A percentile compares a stretch with the other conserved stretches of the same genome.
Evolutionary conservation across 2,113 vertebrate genomes (phyloP).

Genomic region (Macrotis lagotis): DNA sequence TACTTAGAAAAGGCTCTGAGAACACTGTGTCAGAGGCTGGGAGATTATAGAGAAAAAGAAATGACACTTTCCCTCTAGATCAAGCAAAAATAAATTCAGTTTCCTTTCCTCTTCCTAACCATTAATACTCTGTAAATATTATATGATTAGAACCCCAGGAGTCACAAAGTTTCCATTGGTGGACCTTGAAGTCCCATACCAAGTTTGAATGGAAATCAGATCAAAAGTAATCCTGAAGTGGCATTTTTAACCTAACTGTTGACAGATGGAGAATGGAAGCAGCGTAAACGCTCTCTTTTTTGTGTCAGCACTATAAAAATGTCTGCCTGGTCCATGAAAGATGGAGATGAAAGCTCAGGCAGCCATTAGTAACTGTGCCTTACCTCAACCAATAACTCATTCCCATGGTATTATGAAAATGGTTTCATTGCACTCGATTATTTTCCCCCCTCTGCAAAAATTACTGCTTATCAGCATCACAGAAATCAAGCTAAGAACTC

Average conservation of each 20-base stretch:
- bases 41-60: slow-evolving; percentile 65
- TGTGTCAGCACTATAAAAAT: slow-evolving; percentile 86
- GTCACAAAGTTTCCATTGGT: slow-evolving; percentile 48
- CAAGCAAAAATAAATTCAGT: slow-evolving; percentile 64
- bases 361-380: slow-evolving; percentile 82
- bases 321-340: slow-evolving; percentile 84
- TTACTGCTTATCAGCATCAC: slow-evolving; percentile 83
- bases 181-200: slow-evolving; percentile 47
- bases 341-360: slow-evolving; percentile 82
- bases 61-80: slow-evolving; percentile 37
- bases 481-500: slow-evolving; percentile 83
- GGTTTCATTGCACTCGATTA: slow-evolving; percentile 84
- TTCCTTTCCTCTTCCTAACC: slow-evolving; percentile 57
- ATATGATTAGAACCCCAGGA: slow-evolving; percentile 58
- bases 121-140: slow-evolving; percentile 68
- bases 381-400: slow-evolving; percentile 83
- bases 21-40: slow-evolving; percentile 23
- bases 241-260: slow-evolving; percentile 83
- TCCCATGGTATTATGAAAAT: slow-evolving; percentile 84
- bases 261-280: slow-evolving; percentile 85
- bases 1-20: slow-evolving; percentile 43
- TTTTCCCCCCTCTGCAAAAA: slow-evolving; percentile 82
- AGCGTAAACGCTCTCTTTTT: slow-evolving; percentile 83
- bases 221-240: slow-evolving; percentile 81
- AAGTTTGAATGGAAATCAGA: slow-evolving; percentile 78